Evolutionary conservation across 2,113 vertebrate species (phyloP).

Genomic region (Phasianus colchicus): DNA sequence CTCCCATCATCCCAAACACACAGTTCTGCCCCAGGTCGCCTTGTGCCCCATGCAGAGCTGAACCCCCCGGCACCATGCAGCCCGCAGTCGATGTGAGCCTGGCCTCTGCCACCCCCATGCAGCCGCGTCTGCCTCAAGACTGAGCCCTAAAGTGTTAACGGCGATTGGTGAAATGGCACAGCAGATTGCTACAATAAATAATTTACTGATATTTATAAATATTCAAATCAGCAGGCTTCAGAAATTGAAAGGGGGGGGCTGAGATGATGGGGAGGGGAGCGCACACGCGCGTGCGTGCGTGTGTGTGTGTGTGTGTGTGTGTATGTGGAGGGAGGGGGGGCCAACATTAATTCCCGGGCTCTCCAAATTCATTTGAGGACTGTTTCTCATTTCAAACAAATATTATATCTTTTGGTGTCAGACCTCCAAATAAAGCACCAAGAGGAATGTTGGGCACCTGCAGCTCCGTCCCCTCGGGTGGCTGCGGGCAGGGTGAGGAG

Average conservation of each 20-base stretch:
- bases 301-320: background rate
- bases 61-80: accelerated
- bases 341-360: constrained; percentile 75
- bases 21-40: background rate
- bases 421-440: constrained; percentile 55
- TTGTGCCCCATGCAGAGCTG: background rate
- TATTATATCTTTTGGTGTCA: constrained; percentile 76
- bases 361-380: constrained; percentile 79
- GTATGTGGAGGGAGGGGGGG: background rate
- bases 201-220: constrained; percentile 99
- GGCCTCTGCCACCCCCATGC: background rate
- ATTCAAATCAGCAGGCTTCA: constrained; percentile 97
- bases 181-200: constrained; percentile 99
- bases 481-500: background rate
- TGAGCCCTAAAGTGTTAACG: constrained; percentile 85
- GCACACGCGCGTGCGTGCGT: too few species aligned
- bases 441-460: constrained; percentile 15
- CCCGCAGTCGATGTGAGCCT: background rate
- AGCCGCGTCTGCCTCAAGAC: background rate
- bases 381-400: constrained; percentile 79
- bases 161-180: constrained; percentile 86
- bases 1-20: background rate
- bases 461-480: background rate
- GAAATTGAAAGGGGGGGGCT: constrained; percentile 81
- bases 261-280: constrained; percentile 47